phyloP scores from a whole-genome alignment of 35 echinoderm and acorn worm genomes.

The Chiridota heheva region DNA sequence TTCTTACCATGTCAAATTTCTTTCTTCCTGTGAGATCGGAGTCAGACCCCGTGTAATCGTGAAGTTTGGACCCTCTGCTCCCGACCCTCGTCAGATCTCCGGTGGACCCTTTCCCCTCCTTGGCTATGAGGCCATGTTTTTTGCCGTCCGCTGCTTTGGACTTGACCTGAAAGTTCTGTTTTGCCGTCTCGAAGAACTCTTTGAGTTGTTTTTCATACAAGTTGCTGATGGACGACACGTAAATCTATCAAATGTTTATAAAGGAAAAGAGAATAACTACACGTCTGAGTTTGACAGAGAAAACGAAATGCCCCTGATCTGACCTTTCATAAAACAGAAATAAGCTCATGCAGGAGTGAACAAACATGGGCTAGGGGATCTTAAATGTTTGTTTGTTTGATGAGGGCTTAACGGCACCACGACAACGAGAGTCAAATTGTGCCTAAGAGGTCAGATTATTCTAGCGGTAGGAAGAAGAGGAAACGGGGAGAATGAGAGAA shows the following conservation, averaged over 20 bases:
- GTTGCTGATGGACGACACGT: slow-evolving; percentile 69
- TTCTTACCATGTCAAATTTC: slow-evolving; percentile 91
- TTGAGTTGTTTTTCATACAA: slow-evolving; percentile 78
- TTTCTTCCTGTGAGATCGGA: slow-evolving; percentile 79
- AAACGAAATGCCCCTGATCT: neutral
- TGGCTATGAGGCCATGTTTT: slow-evolving; percentile 62
- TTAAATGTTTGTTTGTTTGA: too few species aligned
- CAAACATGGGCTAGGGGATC: too few species aligned
- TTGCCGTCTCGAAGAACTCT: slow-evolving; percentile 92
- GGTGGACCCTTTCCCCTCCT: slow-evolving; percentile 64
- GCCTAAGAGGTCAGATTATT: too few species aligned
- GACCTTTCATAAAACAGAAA: too few species aligned
- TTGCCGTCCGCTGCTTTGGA: slow-evolving; percentile 55
- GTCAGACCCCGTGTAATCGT: slow-evolving; percentile 67
- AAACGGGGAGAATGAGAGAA: too few species aligned
- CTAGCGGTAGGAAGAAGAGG: too few species aligned
- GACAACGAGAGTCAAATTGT: too few species aligned
- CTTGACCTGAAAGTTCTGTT: slow-evolving; percentile 50
- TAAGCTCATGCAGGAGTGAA: too few species aligned
- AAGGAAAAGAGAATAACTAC: neutral
- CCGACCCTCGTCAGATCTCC: slow-evolving; percentile 56
- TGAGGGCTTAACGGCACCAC: too few species aligned
- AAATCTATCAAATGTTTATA: slow-evolving; percentile 51
- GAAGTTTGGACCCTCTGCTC: slow-evolving; percentile 14
- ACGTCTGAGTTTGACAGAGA: neutral